phyloP scores from a whole-genome alignment of 2,888 invertebrate genomes.

The Phengaris alcon region DNA sequence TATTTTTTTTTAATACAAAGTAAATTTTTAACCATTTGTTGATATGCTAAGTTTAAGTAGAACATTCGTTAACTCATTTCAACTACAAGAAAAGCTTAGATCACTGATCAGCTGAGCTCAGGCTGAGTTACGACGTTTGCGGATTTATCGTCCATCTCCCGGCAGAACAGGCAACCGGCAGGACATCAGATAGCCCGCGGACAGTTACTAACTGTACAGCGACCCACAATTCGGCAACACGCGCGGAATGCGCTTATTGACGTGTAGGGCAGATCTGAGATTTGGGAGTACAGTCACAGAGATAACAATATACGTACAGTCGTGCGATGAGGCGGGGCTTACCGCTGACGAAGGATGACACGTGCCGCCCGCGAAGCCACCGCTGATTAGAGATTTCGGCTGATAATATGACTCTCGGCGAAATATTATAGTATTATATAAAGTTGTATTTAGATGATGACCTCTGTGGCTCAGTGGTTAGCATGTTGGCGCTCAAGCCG shows the following conservation, averaged over 20 bases:
- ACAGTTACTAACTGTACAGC: constrained; percentile 26
- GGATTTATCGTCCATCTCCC: constrained; percentile 6
- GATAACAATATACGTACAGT: background rate
- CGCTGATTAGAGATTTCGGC: too few relatives aligned
- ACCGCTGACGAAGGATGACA: background rate
- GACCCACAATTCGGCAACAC: constrained; percentile 21
- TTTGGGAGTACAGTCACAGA: constrained; percentile 18
- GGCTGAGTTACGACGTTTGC: background rate
- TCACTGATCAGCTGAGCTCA: background rate
- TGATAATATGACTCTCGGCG: too few relatives aligned
- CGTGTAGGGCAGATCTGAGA: constrained; percentile 5
- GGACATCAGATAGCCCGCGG: constrained; percentile 15
- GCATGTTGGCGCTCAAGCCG: too few relatives aligned
- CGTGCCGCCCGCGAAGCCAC: too few relatives aligned
- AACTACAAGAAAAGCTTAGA: background rate
- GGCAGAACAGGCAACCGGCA: background rate
- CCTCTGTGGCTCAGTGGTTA: too few relatives aligned
- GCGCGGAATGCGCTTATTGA: background rate
- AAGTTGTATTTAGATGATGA: too few relatives aligned
- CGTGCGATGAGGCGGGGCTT: background rate
- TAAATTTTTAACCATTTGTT: too few relatives aligned
- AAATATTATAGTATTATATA: too few relatives aligned
- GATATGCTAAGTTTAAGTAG: too few relatives aligned
- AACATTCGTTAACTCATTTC: too few relatives aligned
- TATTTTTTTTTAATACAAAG: too few relatives aligned